Evolutionary conservation across 2,797 vertebrate genomes (phyloP).

Genomic region (Alca torda): DNA sequence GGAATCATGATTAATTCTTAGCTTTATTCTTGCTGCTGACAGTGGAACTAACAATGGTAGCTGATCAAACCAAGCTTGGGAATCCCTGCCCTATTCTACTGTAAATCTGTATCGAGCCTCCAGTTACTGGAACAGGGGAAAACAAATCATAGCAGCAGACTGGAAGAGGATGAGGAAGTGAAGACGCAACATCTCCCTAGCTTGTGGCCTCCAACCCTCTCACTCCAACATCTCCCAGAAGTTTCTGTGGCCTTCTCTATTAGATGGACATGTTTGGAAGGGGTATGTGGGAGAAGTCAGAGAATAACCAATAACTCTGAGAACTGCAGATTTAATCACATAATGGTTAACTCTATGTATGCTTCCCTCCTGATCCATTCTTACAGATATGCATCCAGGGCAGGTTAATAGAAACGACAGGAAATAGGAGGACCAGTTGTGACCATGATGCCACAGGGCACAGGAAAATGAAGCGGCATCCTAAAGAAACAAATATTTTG

Average conservation of each 20-base stretch:
- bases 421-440: not conserved
- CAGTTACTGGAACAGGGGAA: constrained; percentile 30
- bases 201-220: not conserved
- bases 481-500: not conserved
- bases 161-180: constrained; percentile 27
- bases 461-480: not conserved
- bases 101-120: not conserved
- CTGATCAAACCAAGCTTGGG: not conserved
- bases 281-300: not conserved
- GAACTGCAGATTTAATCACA: not conserved
- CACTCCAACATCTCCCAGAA: not conserved
- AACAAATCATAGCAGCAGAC: not conserved
- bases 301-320: not conserved
- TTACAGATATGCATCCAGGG: not conserved
- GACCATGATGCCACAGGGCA: not conserved
- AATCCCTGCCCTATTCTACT: constrained; percentile 18
- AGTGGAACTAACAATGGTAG: not conserved
- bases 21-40: not conserved
- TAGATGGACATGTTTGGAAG: not conserved
- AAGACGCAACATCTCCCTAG: not conserved
- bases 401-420: not conserved
- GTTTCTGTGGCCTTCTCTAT: not conserved
- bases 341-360: not conserved
- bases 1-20: not conserved
- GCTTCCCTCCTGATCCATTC: not conserved